phyloP scores from a whole-genome alignment of 2,113 vertebrate genomes.

The Athene noctua region DNA sequence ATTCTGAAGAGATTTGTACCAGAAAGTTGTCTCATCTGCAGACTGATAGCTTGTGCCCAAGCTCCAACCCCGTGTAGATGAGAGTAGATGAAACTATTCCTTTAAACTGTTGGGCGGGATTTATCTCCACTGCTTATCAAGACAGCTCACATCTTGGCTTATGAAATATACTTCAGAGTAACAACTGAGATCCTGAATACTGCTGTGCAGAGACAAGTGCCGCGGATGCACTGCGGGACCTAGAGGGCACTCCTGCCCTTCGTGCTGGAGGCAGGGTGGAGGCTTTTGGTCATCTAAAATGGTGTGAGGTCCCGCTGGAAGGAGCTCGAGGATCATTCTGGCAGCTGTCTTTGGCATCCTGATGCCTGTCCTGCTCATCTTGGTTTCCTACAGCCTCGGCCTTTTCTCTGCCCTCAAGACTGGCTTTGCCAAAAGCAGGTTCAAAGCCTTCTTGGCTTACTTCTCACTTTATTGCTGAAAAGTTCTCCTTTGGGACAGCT shows the following conservation, averaged over 20 bases:
- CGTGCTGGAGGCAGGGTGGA: not conserved
- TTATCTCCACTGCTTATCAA: not conserved
- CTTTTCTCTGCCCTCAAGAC: not conserved
- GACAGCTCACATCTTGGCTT: not conserved
- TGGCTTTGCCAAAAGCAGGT: not conserved
- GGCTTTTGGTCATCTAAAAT: not conserved
- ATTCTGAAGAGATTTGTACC: not conserved
- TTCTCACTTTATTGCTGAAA: not conserved
- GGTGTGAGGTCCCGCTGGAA: not conserved
- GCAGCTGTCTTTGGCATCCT: not conserved
- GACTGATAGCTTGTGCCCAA: not conserved
- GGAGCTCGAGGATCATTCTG: not conserved
- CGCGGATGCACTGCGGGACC: not conserved
- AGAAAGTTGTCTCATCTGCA: not conserved
- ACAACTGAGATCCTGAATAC: not conserved
- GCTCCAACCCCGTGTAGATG: accelerated
- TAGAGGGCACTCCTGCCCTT: not conserved
- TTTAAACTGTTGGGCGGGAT: not conserved
- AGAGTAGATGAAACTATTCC: not conserved
- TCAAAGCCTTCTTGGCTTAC: not conserved
- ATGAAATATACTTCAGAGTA: not conserved
- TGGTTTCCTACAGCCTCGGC: not conserved
- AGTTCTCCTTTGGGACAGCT: not conserved
- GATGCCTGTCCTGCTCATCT: not conserved
- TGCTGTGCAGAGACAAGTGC: not conserved